These are phyloP conservation scores for Xerus inauris DNA, from an alignment of 2,113 vertebrate species.

Conservation along the genomic window DNA sequence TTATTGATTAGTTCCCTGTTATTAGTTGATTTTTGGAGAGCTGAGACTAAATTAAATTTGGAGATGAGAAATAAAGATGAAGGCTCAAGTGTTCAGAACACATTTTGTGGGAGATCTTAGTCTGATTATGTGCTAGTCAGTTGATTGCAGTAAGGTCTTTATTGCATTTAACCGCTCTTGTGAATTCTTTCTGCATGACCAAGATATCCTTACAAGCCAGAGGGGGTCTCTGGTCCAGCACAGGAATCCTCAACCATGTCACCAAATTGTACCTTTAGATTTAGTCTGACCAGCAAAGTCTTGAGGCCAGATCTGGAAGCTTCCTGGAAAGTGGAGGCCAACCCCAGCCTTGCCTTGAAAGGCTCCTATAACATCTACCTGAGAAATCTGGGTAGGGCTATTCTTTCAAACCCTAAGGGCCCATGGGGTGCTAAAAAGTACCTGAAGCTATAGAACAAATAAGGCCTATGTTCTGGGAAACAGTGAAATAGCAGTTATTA, in stretches of 20 bases:
- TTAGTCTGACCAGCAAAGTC: not conserved
- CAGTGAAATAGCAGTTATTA: not conserved
- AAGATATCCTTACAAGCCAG: not conserved
- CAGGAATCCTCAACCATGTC: not conserved
- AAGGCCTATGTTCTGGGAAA: not conserved
- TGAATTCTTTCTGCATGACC: not conserved
- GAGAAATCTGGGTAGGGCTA: not conserved
- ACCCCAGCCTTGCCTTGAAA: not conserved
- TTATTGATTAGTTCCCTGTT: conserved; percentile 77
- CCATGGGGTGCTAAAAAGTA: not conserved
- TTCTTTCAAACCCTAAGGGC: not conserved
- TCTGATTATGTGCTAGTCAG: not conserved
- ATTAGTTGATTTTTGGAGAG: conserved; percentile 75
- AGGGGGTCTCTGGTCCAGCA: not conserved
- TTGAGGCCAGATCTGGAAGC: not conserved
- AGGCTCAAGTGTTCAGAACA: conserved; percentile 56
- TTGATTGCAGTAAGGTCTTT: not conserved
- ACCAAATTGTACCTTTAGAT: not conserved
- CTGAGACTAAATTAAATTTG: conserved; percentile 76
- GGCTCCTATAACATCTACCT: not conserved
- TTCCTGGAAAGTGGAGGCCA: not conserved
- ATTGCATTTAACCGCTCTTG: not conserved
- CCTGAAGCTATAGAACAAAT: not conserved
- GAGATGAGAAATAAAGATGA: conserved; percentile 65
- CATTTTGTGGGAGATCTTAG: conserved; percentile 65